A percentile compares a stretch with the other conserved stretches of the same genome.
These are phyloP conservation scores for Zophobas morio DNA, from an alignment of 1,140 invertebrate species.

Conservation along the genomic window DNA sequence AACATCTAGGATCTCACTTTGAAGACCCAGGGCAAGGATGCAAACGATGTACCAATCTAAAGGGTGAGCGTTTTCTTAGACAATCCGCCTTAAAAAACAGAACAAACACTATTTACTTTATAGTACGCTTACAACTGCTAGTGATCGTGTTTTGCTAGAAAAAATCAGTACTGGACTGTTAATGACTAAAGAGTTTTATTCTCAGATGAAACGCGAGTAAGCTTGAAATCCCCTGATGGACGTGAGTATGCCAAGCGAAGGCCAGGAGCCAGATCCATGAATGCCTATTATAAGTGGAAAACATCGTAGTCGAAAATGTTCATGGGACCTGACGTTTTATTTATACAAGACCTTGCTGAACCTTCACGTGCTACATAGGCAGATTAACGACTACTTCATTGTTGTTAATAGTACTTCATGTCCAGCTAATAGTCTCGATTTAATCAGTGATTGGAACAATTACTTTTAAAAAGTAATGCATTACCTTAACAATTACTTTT, in stretches of 20 bases:
- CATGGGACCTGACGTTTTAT: no score
- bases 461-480: no score
- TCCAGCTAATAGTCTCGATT: no score
- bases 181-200: background rate
- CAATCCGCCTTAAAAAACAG: constrained; percentile 25
- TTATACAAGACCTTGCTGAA: no score
- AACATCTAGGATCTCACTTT: constrained; percentile 6
- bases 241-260: background rate
- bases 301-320: no score
- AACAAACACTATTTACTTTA: constrained; percentile 5
- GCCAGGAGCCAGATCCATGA: no score
- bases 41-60: constrained; percentile 32
- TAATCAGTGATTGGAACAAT: no score
- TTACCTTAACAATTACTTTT: no score
- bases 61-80: constrained; percentile 36
- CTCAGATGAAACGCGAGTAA: background rate
- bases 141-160: constrained; percentile 34
- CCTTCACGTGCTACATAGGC: no score
- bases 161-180: background rate
- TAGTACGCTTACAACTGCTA: background rate
- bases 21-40: constrained; percentile 45
- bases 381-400: no score
- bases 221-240: background rate
- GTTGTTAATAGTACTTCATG: no score
- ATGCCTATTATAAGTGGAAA: no score